These are phyloP conservation scores for Indicator maculatus DNA, from an alignment of 2,113 vertebrate genomes.

Conservation along the genomic window DNA sequence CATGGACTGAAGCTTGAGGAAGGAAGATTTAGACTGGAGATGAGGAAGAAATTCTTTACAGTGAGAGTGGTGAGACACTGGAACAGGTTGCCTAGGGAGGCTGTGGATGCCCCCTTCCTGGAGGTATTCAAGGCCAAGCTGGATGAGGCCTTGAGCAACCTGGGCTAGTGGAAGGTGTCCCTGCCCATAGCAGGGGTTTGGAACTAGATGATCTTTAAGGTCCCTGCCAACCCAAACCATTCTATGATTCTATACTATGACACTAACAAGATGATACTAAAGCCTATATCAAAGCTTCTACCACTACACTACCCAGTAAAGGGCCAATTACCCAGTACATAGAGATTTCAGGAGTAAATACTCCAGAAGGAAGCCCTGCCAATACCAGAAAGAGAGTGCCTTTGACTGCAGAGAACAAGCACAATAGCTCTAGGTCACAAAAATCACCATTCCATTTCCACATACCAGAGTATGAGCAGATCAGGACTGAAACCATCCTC, in stretches of 20 bases:
- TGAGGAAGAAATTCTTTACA: too few species aligned
- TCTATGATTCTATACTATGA: fast-evolving
- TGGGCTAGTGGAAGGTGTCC: too few species aligned
- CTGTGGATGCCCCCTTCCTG: too few species aligned
- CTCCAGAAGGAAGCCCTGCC: neutral
- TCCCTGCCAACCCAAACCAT: too few species aligned
- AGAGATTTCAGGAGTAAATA: neutral
- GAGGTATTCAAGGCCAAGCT: too few species aligned
- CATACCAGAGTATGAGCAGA: neutral
- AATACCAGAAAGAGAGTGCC: neutral
- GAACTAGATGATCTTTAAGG: too few species aligned
- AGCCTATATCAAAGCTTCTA: neutral
- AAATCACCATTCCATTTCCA: fast-evolving
- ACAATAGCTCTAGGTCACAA: neutral
- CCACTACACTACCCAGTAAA: neutral
- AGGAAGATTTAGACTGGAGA: too few species aligned
- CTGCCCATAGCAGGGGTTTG: too few species aligned
- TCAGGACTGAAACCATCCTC: neutral
- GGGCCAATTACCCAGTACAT: neutral
- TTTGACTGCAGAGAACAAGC: neutral
- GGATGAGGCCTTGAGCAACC: too few species aligned
- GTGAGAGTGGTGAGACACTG: too few species aligned
- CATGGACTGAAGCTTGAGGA: too few species aligned
- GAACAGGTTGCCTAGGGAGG: too few species aligned
- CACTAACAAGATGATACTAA: neutral